Base-by-base conservation (phyloP, 92 coral and sea anemone species). In the Bergia sp. region DNA sequence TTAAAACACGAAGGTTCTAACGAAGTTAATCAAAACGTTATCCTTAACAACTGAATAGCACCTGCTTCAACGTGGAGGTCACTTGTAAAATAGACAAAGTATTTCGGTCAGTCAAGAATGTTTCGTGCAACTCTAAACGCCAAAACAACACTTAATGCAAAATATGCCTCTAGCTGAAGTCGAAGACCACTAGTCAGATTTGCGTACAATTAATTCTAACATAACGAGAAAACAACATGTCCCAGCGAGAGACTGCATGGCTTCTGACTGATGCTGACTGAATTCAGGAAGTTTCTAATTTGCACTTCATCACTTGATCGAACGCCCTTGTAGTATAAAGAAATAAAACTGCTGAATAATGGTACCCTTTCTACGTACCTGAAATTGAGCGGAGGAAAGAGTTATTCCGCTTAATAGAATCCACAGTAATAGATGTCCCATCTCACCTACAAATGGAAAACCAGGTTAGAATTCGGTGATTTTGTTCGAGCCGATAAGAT, bases 161-260 rank as follows among this genome's bases (percentile, higher is more conserved):
- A 36, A 49, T 20, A 47, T 49, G 44, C 69, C 20, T 37, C 23
- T 7, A 57, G 69, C 67, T 37, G 71, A 16, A 53, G 87, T 49
- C 79, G 50, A 12, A 41, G 23, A 84, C 67, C 20, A 84, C 38
- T 69, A 47, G 65, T 37, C 10, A 37, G 23, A 45, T 37, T 43
- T 45, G n/a, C 15, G 55, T 23, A 6, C 47, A 84, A 84, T 84
- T 47, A 71, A 84, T n/a, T 71, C 44, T 47, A 84, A 84, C 77
- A 71, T 36, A 69, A 84, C 66, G 40, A 43, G 65, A 73, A 38
- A 84, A 69, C 74, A 71, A 10, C 79, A 71, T 74, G 23, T 44
- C 79, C 4, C 77, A 29, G 79, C 44, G 9, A 84, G 77, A 84
- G 39, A 45, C 43, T 13, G 29, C 29, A 29, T 29, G 47, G 57